Conservation (phyloP, 2,888 invertebrate species). For the Leucania comma region DNA sequence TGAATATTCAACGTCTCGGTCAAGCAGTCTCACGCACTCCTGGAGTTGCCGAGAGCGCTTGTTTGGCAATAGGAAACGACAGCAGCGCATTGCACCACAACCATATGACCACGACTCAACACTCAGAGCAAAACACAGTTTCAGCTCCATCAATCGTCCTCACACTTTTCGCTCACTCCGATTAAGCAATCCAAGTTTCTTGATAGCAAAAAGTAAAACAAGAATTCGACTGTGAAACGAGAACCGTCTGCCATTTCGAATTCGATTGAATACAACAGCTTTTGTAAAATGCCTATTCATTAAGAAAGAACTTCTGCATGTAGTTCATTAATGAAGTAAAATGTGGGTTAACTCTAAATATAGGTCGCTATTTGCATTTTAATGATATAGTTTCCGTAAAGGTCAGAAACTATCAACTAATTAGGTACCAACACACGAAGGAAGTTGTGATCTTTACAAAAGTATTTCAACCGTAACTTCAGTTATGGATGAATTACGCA, state of each 20-base stretch:
- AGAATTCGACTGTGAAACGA: conserved; percentile 29
- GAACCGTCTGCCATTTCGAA: conserved; percentile 27
- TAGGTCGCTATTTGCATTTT: conserved; percentile 61
- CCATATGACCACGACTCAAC: conserved; percentile 1
- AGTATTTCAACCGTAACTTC: conserved; percentile 76
- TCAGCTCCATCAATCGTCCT: conserved; percentile 8
- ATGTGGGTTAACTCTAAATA: conserved; percentile 66
- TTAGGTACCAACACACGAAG: conserved; percentile 65
- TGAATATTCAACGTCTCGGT: conserved; percentile 87
- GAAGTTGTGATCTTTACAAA: conserved; percentile 82
- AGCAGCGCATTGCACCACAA: conserved; percentile 29
- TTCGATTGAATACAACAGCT: conserved; percentile 29
- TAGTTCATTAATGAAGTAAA: conserved; percentile 47
- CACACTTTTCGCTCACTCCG: conserved; percentile 15
- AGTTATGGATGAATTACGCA: conserved; percentile 77
- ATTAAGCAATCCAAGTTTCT: conserved; percentile 26
- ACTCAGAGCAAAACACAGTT: conserved; percentile 16
- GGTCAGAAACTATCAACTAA: conserved; percentile 72
- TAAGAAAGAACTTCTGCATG: conserved; percentile 31
- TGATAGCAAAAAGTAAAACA: conserved; percentile 36
- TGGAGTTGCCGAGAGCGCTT: conserved; percentile 40
- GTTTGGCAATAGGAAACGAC: conserved; percentile 61
- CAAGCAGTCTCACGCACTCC: conserved; percentile 80
- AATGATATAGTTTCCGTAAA: conserved; percentile 66
- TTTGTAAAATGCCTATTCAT: conserved; percentile 37